Conservation (phyloP, 2,113 vertebrate species). For the Hemibates koningsi region DNA sequence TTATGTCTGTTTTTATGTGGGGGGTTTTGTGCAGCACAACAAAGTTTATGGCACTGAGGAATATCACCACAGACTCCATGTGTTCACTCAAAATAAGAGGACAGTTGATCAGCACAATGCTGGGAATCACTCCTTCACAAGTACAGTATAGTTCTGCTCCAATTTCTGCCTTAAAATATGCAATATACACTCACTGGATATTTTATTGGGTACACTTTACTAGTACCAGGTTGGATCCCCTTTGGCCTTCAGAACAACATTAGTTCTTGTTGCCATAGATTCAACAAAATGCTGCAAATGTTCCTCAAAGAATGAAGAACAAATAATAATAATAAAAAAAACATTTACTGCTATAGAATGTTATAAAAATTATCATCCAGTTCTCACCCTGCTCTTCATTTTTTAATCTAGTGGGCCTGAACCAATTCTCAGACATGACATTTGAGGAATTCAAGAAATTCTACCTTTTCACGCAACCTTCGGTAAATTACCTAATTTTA, state of each 20-base stretch:
- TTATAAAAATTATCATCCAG: background rate
- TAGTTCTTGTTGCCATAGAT: background rate
- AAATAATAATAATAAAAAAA: background rate
- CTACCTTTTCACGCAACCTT: slow-evolving; percentile 74
- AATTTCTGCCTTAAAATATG: background rate
- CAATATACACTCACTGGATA: background rate
- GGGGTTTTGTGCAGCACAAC: slow-evolving; percentile 54
- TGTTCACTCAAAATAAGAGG: slow-evolving; percentile 70
- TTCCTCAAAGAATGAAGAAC: background rate
- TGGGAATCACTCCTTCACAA: slow-evolving; percentile 74
- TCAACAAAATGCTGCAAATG: background rate
- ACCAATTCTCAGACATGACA: slow-evolving; percentile 83
- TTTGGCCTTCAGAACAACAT: background rate
- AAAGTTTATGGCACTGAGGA: slow-evolving; percentile 67
- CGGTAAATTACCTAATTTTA: slow-evolving; percentile 55
- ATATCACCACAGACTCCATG: slow-evolving; percentile 60
- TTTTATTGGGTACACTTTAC: background rate
- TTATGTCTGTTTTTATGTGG: background rate
- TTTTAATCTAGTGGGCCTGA: slow-evolving; percentile 74
- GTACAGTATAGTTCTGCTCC: slow-evolving; percentile 48
- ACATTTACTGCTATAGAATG: background rate
- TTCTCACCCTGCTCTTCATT: background rate
- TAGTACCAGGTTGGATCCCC: background rate
- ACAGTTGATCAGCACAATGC: slow-evolving; percentile 74
- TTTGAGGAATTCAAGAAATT: slow-evolving; percentile 73